These are phyloP conservation scores for Drosophila nannoptera DNA, from an alignment of 1,140 invertebrate genomes.

Conservation along the genomic window DNA sequence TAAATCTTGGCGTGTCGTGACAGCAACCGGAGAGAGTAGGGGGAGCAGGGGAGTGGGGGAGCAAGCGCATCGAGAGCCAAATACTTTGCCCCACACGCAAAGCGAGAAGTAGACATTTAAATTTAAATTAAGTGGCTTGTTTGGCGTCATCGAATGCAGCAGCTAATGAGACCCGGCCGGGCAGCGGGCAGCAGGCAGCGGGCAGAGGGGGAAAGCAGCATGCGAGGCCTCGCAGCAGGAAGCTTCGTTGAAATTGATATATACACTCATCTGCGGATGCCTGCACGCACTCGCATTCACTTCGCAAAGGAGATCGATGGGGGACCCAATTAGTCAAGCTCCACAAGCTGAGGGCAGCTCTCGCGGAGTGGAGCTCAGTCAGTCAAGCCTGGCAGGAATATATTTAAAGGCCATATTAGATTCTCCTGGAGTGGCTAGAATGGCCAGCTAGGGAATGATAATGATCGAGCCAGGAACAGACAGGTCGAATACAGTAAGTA, in stretches of 20 bases:
- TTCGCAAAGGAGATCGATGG: neutral
- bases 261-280: slow-evolving; percentile 18
- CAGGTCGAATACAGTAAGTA: no score
- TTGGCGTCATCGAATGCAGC: slow-evolving; percentile 69
- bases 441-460: no score
- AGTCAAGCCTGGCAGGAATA: no score
- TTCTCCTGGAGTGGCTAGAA: no score
- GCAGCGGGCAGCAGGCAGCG: neutral
- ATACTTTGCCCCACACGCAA: slow-evolving; percentile 72
- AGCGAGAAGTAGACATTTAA: slow-evolving; percentile 74
- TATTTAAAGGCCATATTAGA: no score
- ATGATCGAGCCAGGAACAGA: no score
- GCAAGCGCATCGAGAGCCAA: slow-evolving; percentile 48
- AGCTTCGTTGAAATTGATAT: slow-evolving; percentile 58
- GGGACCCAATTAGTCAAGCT: neutral
- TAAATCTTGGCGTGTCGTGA: slow-evolving; percentile 68
- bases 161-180: slow-evolving; percentile 57
- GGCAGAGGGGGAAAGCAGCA: neutral
- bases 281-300: neutral
- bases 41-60: neutral
- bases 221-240: slow-evolving; percentile 48
- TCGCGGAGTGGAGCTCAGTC: no score
- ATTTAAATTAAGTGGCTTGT: slow-evolving; percentile 77
- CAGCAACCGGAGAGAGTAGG: slow-evolving; percentile 30
- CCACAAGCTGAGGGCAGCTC: no score